phyloP scores from a whole-genome alignment of 2,113 vertebrate genomes.

The Hemiscyllium ocellatum region DNA sequence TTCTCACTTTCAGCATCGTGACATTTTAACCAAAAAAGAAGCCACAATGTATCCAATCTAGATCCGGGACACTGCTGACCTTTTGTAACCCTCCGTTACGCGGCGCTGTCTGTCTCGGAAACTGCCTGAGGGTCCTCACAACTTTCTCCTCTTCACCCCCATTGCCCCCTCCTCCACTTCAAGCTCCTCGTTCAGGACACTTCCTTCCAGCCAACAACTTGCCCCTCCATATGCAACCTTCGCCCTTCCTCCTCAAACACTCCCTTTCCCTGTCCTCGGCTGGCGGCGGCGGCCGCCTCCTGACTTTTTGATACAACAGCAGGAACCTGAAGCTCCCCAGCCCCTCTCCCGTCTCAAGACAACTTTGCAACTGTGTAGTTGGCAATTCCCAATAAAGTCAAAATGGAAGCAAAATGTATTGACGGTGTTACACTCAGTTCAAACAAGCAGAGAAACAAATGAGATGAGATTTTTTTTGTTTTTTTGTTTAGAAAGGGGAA shows the following conservation, averaged over 20 bases:
- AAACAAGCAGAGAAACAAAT: background rate
- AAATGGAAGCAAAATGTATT: background rate
- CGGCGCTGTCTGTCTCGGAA: constrained; percentile 19
- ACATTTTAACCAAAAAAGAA: background rate
- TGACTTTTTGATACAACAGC: background rate
- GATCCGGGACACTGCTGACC: constrained; percentile 27
- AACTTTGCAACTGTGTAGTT: constrained; percentile 28
- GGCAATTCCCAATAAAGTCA: background rate
- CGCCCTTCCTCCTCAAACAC: too few relatives aligned
- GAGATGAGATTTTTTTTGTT: background rate
- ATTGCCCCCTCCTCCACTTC: background rate
- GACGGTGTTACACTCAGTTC: too few relatives aligned
- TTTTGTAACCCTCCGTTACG: constrained; percentile 28
- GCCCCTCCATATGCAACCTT: background rate
- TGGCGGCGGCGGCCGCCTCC: background rate
- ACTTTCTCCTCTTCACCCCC: background rate
- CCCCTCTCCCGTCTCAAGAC: background rate
- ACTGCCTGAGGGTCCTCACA: constrained; percentile 35
- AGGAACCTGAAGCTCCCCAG: background rate
- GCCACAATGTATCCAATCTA: constrained; percentile 27
- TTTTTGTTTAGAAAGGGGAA: background rate
- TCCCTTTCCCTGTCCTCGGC: background rate
- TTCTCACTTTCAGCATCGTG: constrained; percentile 14
- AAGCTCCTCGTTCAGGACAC: background rate
- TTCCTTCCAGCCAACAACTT: background rate